Evolutionary conservation across 2,888 invertebrate species (phyloP), one percentile per base, ranked within the genome.

Genomic region (Podabrus alpinus): DNA sequence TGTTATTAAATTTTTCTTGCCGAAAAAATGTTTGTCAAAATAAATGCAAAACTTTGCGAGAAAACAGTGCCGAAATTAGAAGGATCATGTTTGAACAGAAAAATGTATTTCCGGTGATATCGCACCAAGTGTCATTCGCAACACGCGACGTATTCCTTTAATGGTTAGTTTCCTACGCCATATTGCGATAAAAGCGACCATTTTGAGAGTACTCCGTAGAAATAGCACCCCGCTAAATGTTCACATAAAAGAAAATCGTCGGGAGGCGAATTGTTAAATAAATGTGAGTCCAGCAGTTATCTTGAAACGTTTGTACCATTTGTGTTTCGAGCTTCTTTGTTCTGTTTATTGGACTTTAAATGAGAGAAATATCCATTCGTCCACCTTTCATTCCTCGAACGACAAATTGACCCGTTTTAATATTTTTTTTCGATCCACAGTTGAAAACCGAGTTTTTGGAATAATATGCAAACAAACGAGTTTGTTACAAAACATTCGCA

Each of bases 391-490:
- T 11, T 11, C n/a, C 62, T 3, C 17, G 11, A n/a, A 13, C 62
- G 62, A n/a, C 17, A 64, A 64, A 64, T 19, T 64, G 21, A 17
- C 62, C 21, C 5, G 13, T n/a, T 19, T 7, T 19, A 64, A 64
- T 19, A 17, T 64, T 60, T 60, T 61, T 64, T 19, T n/a, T n/a
- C n/a, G 10, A 21, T 15, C 9, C 19, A 2, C 82, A 82, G 83
- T 83, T 83, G 81, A 82, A 83, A 83, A 82, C 81, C 80, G 9
- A 81, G 78, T 81, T 80, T 84, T 82, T 83, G 81, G 80, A 80
- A 81, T 83, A 84, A 84, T 83, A 82, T 82, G 83, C 83, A 85
- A 84, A 85, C 85, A 84, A 80, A 82, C 80, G 77, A 60, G 73
- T 77, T 67, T 77, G 78, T 76, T 71, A 71, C 69, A 72, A 76